Evolutionary conservation across 2,113 vertebrate genomes (phyloP).

Genomic region (Psilopogon haemacephalus): DNA sequence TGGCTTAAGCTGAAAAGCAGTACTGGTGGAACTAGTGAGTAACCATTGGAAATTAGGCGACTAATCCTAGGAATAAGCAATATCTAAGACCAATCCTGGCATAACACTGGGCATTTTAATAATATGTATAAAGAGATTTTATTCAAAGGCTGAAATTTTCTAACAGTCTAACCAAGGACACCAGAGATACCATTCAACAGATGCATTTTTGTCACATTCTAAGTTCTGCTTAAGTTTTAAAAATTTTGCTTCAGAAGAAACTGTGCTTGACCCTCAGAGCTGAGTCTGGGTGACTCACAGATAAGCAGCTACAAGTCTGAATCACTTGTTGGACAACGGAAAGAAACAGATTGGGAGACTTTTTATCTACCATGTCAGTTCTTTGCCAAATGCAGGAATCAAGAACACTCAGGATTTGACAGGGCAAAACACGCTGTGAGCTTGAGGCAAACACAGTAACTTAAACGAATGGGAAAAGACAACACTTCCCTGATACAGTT

Average conservation of each 20-base stretch:
- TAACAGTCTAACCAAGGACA: background rate
- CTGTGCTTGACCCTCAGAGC: background rate
- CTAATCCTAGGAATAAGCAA: background rate
- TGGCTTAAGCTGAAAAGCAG: background rate
- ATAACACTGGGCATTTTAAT: background rate
- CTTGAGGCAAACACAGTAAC: background rate
- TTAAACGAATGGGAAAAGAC: background rate
- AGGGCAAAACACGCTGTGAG: background rate
- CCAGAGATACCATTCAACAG: accelerated
- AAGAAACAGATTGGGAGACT: background rate
- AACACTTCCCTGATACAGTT: background rate
- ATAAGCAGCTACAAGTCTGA: background rate
- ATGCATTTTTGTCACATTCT: background rate
- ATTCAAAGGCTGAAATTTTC: background rate
- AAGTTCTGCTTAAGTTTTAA: background rate
- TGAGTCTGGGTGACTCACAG: background rate
- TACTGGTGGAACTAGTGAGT: background rate
- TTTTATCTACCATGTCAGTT: background rate
- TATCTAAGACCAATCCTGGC: background rate
- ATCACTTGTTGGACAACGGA: background rate
- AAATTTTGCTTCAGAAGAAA: background rate
- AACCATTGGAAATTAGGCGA: background rate
- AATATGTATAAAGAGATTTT: background rate
- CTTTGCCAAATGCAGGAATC: background rate
- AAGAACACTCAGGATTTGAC: background rate